These are phyloP conservation scores for Meles meles DNA, from an alignment of 2,113 vertebrate genomes.

Conservation along the genomic window DNA sequence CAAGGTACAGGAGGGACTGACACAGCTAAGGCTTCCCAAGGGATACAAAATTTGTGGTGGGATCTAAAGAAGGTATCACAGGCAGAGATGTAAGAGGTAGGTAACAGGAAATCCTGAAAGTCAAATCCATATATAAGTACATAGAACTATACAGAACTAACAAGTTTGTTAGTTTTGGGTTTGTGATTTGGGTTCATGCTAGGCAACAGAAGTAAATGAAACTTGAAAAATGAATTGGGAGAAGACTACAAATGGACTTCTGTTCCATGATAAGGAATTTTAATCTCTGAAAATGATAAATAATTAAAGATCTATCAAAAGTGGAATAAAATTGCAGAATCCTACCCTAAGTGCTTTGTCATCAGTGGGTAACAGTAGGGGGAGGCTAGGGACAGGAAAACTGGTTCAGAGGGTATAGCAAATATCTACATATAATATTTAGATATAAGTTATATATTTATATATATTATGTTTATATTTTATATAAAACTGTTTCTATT, in stretches of 20 bases:
- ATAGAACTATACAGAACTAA: not conserved
- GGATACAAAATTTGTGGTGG: not conserved
- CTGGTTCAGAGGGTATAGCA: not conserved
- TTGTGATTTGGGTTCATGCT: not conserved
- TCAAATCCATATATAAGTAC: not conserved
- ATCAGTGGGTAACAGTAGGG: not conserved
- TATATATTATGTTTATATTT: not conserved
- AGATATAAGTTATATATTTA: not conserved
- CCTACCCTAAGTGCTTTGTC: not conserved
- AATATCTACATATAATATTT: not conserved
- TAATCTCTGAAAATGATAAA: constrained; percentile 30
- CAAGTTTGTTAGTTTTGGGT: too few species aligned
- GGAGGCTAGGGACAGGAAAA: not conserved
- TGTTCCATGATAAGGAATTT: not conserved
- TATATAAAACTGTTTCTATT: not conserved
- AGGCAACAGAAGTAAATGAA: not conserved
- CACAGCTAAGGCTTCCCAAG: not conserved
- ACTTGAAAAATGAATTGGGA: not conserved
- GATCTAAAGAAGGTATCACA: not conserved
- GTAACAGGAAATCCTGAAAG: not conserved
- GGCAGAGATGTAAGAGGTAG: not conserved
- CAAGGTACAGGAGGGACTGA: not conserved
- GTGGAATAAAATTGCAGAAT: not conserved
- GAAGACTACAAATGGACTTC: not conserved
- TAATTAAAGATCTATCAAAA: not conserved